A percentile compares a stretch with the other conserved stretches of the same genome.
These are phyloP conservation scores for Aegotheles bennettii DNA, from an alignment of 2,113 vertebrate genomes.

Conservation along the genomic window DNA sequence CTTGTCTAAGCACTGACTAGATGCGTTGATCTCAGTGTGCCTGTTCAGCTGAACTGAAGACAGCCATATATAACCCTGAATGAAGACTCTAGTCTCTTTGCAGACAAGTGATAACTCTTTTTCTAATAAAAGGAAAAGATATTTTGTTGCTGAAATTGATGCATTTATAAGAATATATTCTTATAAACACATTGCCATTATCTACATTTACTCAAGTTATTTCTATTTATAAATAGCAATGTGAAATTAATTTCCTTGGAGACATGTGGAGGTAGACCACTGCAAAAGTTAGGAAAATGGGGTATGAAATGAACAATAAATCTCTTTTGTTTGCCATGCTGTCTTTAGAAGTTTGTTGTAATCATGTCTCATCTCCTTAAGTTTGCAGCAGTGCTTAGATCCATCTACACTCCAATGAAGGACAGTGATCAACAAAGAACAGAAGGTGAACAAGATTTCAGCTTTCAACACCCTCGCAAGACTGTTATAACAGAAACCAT, in stretches of 20 bases:
- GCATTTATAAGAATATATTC: not conserved
- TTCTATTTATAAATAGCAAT: not conserved
- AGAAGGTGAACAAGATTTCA: not conserved
- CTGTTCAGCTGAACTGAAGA: not conserved
- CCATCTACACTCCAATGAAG: not conserved
- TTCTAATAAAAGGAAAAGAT: not conserved
- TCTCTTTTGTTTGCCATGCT: not conserved
- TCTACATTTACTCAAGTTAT: not conserved
- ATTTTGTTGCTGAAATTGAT: not conserved
- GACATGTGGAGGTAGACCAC: not conserved
- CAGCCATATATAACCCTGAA: not conserved
- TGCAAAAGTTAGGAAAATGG: not conserved
- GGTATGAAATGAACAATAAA: accelerated
- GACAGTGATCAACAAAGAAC: not conserved
- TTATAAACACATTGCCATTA: not conserved
- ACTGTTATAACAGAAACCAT: not conserved
- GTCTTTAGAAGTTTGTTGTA: not conserved
- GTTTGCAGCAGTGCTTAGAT: accelerated
- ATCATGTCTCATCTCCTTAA: not conserved
- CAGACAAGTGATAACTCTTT: not conserved
- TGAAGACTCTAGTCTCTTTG: not conserved
- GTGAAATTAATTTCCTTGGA: not conserved
- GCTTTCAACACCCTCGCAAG: not conserved
- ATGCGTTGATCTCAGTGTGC: not conserved
- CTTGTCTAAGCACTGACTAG: not conserved